These are phyloP conservation scores for Hemicrepidius hirtus DNA, from an alignment of 2,888 invertebrate species.

Conservation along the genomic window DNA sequence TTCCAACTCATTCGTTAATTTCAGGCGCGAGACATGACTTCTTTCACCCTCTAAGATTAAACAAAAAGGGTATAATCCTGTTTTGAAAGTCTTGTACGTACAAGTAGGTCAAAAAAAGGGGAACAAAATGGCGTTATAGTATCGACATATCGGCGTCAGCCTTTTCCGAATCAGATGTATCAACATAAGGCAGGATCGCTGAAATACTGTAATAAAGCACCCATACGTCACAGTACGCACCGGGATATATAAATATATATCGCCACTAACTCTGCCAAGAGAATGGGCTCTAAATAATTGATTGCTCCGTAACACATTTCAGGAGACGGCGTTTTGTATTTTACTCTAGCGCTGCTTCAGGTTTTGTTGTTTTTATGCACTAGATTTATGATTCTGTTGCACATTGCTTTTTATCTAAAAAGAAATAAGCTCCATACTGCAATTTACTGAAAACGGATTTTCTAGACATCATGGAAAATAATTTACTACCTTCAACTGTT, in stretches of 20 bases:
- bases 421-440: constrained; percentile 48
- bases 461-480: not conserved
- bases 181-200: constrained; percentile 27
- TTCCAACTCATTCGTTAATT: constrained; percentile 41
- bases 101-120: constrained; percentile 6
- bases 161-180: constrained; percentile 21
- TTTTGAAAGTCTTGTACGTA: not conserved
- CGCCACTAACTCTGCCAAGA: constrained; percentile 57
- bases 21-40: constrained; percentile 7
- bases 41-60: too few relatives aligned
- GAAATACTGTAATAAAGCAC: constrained; percentile 47
- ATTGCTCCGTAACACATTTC: constrained; percentile 61
- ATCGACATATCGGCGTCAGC: constrained; percentile 26
- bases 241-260: constrained; percentile 60
- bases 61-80: too few relatives aligned
- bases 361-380: constrained; percentile 54
- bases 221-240: constrained; percentile 47
- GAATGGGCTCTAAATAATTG: constrained; percentile 62
- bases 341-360: constrained; percentile 49
- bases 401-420: constrained; percentile 56
- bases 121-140: constrained; percentile 20
- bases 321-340: constrained; percentile 58
- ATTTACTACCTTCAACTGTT: not conserved
- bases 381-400: constrained; percentile 61
- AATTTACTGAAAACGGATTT: constrained; percentile 21